Base-by-base conservation (phyloP, 2,113 vertebrate species). In the Triplophysa siluroides region DNA sequence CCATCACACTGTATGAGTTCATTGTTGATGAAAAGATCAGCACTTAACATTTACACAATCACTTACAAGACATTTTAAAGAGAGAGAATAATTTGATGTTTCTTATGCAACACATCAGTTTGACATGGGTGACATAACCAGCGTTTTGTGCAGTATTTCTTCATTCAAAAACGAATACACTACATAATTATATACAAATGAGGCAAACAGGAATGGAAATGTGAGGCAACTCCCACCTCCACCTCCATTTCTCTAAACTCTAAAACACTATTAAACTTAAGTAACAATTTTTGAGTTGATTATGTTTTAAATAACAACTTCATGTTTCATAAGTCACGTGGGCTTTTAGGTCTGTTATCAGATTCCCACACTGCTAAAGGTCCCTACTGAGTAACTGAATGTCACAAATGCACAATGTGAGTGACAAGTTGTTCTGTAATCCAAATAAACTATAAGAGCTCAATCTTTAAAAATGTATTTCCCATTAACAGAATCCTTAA, bases 311-410 rank as follows among this genome's bases (percentile, higher is more conserved):
- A 69, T 38, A 50, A 50, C 41, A 58, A 73, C 50, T 56, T 71
- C 12, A 71, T 19, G 9, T 73, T 73, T 41, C 24, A 70, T n/a
- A 73, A 73, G 29, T 60, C 50, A 73, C 21, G 54, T 41, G 70
- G 61, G n/a, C 38, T 24, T 52, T 18, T n/a, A 26, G 56, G 38
- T 56, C 21, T 60, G 45, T 70, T 62, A 75, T 75, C 58, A 19
- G 56, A 26, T 75, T 74, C 72, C 72, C 58, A 75, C 72, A 75
- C 72, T 75, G 21, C 10, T 60, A 43, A 73, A 73, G 54, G 70
- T 60, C 70, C 56, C 52, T 52, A 41, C 45, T 58, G 70, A 73
- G 3, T 24, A 74, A 62, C 21, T 18, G 71, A 43, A 18, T 45
- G 8, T 45, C 33, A 74, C n/a, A 58, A 74, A 73, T 61, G 62